A percentile compares a stretch with the other conserved stretches of the same genome.
These are phyloP conservation scores for Epinephelus cyanopodus DNA, from an alignment of 2,113 vertebrate species.

Conservation along the genomic window DNA sequence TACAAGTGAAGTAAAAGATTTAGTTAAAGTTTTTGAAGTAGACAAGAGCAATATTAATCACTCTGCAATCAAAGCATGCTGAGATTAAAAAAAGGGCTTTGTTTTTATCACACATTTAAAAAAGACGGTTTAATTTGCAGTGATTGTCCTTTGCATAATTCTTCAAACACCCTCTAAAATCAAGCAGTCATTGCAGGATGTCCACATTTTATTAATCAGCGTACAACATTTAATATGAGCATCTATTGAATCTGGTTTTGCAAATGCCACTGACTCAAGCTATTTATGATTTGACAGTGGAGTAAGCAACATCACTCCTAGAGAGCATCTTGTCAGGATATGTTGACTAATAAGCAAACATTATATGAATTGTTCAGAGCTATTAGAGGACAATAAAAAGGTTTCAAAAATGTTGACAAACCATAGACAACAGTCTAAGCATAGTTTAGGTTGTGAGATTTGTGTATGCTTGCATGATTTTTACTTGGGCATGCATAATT, in stretches of 20 bases:
- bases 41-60: slow-evolving; percentile 28
- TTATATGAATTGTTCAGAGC: background rate
- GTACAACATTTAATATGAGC: background rate
- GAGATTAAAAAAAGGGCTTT: background rate
- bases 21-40: slow-evolving; percentile 7
- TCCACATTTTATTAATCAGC: slow-evolving; percentile 36
- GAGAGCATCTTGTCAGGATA: slow-evolving; percentile 36
- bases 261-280: slow-evolving; percentile 3
- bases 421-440: slow-evolving; percentile 1
- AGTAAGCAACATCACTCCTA: slow-evolving; percentile 20
- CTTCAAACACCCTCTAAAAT: slow-evolving; percentile 21
- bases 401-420: background rate
- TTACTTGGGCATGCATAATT: slow-evolving; percentile 59
- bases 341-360: slow-evolving; percentile 17
- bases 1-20: background rate
- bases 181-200: slow-evolving; percentile 8
- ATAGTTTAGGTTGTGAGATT: slow-evolving; percentile 44
- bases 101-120: slow-evolving; percentile 10
- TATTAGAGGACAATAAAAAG: slow-evolving; percentile 10
- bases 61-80: slow-evolving; percentile 39
- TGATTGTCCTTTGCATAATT: slow-evolving; percentile 39
- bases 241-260: background rate
- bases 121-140: slow-evolving; percentile 37
- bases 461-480: slow-evolving; percentile 50
- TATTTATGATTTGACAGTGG: background rate